A percentile compares a stretch with the other conserved stretches of the same genome.
phyloP scores from a whole-genome alignment of 1,140 invertebrate species.

The Papilio glaucus region DNA sequence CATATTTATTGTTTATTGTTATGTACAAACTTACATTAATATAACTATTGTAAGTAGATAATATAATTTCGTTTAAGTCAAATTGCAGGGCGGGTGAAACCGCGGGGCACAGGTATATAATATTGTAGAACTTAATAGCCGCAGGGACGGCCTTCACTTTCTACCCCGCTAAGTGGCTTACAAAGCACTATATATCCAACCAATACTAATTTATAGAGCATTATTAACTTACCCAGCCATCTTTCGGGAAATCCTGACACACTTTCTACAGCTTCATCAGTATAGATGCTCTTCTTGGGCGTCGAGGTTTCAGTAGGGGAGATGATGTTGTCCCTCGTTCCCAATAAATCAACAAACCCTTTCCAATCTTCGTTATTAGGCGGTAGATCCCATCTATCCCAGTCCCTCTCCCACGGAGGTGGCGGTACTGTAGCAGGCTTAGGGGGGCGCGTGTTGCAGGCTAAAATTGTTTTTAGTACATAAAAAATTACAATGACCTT shows the following conservation, averaged over 20 bases:
- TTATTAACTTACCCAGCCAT: background rate
- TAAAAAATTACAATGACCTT: background rate
- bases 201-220: background rate
- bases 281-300: background rate
- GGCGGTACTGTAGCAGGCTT: no score
- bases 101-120: no score
- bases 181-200: no score
- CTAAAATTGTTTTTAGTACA: background rate
- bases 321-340: constrained; percentile 6
- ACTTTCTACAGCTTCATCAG: background rate
- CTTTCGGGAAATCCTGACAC: background rate
- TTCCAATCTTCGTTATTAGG: constrained; percentile 13
- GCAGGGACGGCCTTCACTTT: no score
- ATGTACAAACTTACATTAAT: no score
- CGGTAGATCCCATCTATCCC: constrained; percentile 4
- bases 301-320: background rate
- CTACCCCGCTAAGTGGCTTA: no score
- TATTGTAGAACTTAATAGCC: no score
- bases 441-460: background rate
- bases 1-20: no score
- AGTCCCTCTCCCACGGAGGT: background rate
- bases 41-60: no score
- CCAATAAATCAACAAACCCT: constrained; percentile 17
- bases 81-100: no score
- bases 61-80: no score